Conservation (phyloP, 2,888 invertebrate species). For the Selenia dentaria region DNA sequence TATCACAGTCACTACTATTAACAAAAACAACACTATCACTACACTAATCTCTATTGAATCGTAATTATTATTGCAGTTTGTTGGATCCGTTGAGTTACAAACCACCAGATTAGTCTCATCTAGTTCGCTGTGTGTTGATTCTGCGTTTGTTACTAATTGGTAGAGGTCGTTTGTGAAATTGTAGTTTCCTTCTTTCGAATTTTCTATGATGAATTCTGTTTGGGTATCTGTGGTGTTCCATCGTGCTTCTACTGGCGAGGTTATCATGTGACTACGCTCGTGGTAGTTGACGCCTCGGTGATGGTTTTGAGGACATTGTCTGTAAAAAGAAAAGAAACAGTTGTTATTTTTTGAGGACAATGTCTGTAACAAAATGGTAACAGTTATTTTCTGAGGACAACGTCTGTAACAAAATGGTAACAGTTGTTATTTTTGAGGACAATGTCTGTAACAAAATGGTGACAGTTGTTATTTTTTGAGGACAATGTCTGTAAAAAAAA, state of each 20-base stretch:
- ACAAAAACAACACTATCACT: slow-evolving; percentile 86
- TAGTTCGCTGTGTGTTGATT: slow-evolving; percentile 14
- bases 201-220: slow-evolving; percentile 60
- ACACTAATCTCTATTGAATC: slow-evolving; percentile 84
- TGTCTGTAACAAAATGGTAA: too few species aligned
- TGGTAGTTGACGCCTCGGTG: neutral
- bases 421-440: too few species aligned
- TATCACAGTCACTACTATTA: slow-evolving; percentile 90
- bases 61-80: slow-evolving; percentile 49
- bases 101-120: slow-evolving; percentile 20
- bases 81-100: slow-evolving; percentile 23
- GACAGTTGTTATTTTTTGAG: too few species aligned
- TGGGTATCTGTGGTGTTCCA: slow-evolving; percentile 63
- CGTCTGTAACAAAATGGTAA: too few species aligned
- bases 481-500: too few species aligned
- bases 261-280: slow-evolving; percentile 63
- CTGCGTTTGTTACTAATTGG: slow-evolving; percentile 44
- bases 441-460: too few species aligned
- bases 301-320: slow-evolving; percentile 40
- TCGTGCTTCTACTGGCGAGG: slow-evolving; percentile 56
- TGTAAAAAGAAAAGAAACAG: too few species aligned
- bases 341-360: too few species aligned
- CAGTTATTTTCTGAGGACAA: too few species aligned
- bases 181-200: slow-evolving; percentile 56
- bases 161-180: slow-evolving; percentile 57